These are phyloP conservation scores for Atherinomorus stipes DNA, from an alignment of 2,113 vertebrate species.

Conservation along the genomic window DNA sequence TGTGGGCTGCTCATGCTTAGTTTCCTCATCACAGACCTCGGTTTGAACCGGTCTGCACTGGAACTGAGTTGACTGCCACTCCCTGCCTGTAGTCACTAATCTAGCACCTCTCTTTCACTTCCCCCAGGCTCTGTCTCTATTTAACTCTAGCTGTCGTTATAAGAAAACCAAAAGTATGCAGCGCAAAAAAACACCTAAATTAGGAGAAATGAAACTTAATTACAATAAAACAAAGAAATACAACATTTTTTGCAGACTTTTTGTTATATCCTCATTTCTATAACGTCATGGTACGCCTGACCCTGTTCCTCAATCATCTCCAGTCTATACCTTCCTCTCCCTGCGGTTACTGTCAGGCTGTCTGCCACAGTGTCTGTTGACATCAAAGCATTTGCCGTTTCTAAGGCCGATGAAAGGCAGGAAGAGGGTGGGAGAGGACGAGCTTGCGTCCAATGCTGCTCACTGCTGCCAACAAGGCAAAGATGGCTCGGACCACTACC, in stretches of 20 bases:
- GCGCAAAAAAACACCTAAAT: constrained; percentile 3
- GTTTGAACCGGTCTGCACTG: constrained; percentile 73
- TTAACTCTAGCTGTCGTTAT: neutral
- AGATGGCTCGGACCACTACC: constrained; percentile 64
- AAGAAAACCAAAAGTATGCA: neutral
- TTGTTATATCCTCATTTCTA: constrained; percentile 3
- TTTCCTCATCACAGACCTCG: constrained; percentile 59
- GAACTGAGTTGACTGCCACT: constrained; percentile 58
- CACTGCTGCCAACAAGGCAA: constrained; percentile 52
- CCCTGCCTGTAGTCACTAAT: constrained; percentile 55
- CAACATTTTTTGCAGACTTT: neutral
- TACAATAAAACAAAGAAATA: too few relatives aligned
- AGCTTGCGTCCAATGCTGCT: constrained; percentile 39
- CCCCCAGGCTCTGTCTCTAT: constrained; percentile 13
- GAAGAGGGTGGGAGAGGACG: constrained; percentile 76
- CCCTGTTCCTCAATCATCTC: constrained; percentile 9
- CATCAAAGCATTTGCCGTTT: constrained; percentile 72
- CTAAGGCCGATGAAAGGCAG: constrained; percentile 73
- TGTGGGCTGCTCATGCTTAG: constrained; percentile 50
- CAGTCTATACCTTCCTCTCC: constrained; percentile 37
- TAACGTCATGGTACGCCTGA: neutral
- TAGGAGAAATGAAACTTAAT: neutral
- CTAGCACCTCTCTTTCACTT: constrained; percentile 8
- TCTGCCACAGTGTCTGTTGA: constrained; percentile 76
- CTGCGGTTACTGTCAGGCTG: constrained; percentile 48